Base-by-base conservation (phyloP, 2,797 vertebrate species). In the Arrhamphus sclerolepis region DNA sequence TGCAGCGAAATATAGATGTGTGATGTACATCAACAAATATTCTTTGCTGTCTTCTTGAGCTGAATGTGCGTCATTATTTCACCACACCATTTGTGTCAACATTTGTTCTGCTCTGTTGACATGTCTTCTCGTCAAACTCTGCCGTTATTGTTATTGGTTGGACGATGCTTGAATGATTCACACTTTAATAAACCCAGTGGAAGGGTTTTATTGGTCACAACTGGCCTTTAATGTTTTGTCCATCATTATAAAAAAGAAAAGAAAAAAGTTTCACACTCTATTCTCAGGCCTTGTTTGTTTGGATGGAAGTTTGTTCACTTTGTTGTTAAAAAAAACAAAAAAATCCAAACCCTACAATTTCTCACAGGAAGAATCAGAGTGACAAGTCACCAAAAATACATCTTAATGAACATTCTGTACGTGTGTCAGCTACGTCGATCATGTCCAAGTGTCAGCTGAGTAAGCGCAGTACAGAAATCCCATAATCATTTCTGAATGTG, bases 401-500 rank as follows among this genome's bases (percentile, higher is more conserved):
- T 17, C 51, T 57, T 65, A 58, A 81, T 60, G 72, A 64, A 78
- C 43, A 57, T 57, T 49, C 42, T 31, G 56, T 63, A 46, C 60
- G 44, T 58, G 6, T 75, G 74, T 83, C 70, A 52, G 56, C 56
- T 66, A 48, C 71, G 64, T 83, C 77, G 63, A 66, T 73, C 62
- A 24, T 20, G 60, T 38, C 49, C 17, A 11, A 20, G 19, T n/a
- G n/a, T 83, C 85, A 78, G 82, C 87, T 86, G 83, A 84, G 52
- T 76, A 83, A 88, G 80, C 82, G 81, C 63, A 21, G 57, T 41
- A 38, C 10, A 61, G 69, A 86, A 87, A 87, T 87, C 82, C 77
- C 31, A 53, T 84, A 83, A 89, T 88, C 44, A 68, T 75, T 83
- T 78, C 71, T 85, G 80, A 81, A 86, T 89, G 82, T 71, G 60